These are phyloP conservation scores for Acanthosepion pharaonis DNA, from an alignment of 2,888 invertebrate genomes.

Conservation along the genomic window DNA sequence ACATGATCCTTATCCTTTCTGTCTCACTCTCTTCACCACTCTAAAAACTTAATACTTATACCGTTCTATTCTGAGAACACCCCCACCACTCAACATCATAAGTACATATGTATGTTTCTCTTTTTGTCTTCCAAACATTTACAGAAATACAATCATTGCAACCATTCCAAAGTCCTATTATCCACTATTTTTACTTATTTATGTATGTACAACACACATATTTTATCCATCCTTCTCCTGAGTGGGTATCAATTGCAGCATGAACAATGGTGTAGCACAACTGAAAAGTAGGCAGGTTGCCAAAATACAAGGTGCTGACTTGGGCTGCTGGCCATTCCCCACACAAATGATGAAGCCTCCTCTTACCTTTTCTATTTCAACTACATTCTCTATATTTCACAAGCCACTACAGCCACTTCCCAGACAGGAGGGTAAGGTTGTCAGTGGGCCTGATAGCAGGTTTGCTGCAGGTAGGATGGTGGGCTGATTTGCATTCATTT, in stretches of 20 bases:
- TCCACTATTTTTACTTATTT: background rate
- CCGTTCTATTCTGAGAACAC: no score
- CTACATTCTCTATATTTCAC: background rate
- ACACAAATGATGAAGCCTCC: conserved; percentile 22
- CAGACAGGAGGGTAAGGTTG: background rate
- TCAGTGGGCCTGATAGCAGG: background rate
- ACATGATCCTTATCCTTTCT: background rate
- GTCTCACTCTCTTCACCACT: background rate
- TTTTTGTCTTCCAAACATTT: background rate
- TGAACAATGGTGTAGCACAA: conserved; percentile 3
- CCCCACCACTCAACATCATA: background rate
- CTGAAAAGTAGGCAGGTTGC: background rate
- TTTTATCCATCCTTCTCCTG: background rate
- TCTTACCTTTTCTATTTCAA: background rate
- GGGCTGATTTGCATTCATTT: background rate
- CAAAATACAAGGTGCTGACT: background rate
- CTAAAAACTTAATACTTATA: no score
- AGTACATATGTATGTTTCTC: background rate
- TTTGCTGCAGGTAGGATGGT: background rate
- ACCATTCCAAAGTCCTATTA: background rate
- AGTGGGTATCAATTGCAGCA: background rate
- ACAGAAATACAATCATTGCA: background rate
- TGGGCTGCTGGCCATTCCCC: background rate
- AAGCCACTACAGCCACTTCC: background rate
- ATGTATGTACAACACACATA: background rate